Base-by-base conservation (phyloP, 2,888 invertebrate genomes). In the Eubasilissa splendida region DNA sequence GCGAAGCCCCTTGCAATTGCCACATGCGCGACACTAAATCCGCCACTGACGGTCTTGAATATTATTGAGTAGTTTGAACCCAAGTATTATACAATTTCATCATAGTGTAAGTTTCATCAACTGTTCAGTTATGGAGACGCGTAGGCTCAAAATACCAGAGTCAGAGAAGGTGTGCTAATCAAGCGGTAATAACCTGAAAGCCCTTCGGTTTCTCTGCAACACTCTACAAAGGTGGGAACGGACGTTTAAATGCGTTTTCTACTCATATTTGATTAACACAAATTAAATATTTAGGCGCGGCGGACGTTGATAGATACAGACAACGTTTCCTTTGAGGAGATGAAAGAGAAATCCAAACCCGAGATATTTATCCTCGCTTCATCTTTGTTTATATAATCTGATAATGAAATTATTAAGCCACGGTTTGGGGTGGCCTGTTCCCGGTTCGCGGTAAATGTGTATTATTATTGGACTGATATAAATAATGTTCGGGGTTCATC, bases 311-410 rank as follows among this genome's bases (percentile, higher is more conserved):
- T 73, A 33, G 58, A 73, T 70, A 5, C 70, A n/a, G 10, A 70
- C 52, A 70, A 2, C 33, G 56, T 22, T 58, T 73, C 42, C 71
- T 73, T 58, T 73, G 71, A 73, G 53, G 10, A 56, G 33, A 56
- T 73, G 71, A 73, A 73, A 73, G 71, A 56, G 58, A 73, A 53
- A 22, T 52, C 71, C 58, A n/a, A 4, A 31, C 65, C 31, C 65
- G 12, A 56, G 31, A 73, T 14, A 56, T 31, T 65, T 54, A 33
- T 58, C 33, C 22, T 31, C 10, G 12, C 58, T 7, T 7, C 71
- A 33, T 58, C 33, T 73, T 42, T 73, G n/a, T 73, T 73, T 73
- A 58, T 54, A 22, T 73, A 73, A 73, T 73, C 22, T n/a, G 58
- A 58, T 56, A 31, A 58, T 73, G 54, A 50, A 58, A 73, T 73